Percentiles rank a stretch among this genome's conserved stretches.
These are phyloP conservation scores for Mylabris phalerata DNA, from an alignment of 1,140 invertebrate genomes.

Conservation along the genomic window DNA sequence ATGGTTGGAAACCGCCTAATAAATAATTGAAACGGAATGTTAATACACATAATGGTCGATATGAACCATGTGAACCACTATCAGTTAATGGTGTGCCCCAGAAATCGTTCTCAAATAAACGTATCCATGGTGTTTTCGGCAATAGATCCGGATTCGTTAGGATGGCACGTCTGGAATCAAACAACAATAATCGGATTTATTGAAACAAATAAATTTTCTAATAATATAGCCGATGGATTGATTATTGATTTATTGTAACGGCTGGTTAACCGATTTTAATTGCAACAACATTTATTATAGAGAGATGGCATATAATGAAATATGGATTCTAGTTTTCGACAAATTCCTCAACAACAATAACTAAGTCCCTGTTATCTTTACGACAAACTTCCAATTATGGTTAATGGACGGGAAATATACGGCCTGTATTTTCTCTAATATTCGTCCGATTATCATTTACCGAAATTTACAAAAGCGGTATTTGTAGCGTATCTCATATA, in stretches of 20 bases:
- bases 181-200: neutral
- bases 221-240: neutral
- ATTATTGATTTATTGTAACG: conserved; percentile 8
- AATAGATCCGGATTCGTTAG: conserved; percentile 80
- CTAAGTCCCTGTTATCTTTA: neutral
- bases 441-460: no score
- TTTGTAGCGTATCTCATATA: no score
- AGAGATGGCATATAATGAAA: conserved; percentile 19
- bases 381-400: no score
- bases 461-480: no score
- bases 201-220: neutral
- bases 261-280: conserved; percentile 16
- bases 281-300: conserved; percentile 25
- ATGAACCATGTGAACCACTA: conserved; percentile 86
- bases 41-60: conserved; percentile 83
- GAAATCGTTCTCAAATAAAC: conserved; percentile 77
- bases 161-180: conserved; percentile 72
- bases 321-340: conserved; percentile 9
- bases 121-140: conserved; percentile 64
- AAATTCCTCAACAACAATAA: no score
- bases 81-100: conserved; percentile 86
- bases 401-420: no score
- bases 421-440: no score
- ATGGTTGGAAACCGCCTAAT: conserved; percentile 77
- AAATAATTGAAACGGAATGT: conserved; percentile 89